Conservation (phyloP, 1,140 invertebrate species). For the Calliphora vicina region DNA sequence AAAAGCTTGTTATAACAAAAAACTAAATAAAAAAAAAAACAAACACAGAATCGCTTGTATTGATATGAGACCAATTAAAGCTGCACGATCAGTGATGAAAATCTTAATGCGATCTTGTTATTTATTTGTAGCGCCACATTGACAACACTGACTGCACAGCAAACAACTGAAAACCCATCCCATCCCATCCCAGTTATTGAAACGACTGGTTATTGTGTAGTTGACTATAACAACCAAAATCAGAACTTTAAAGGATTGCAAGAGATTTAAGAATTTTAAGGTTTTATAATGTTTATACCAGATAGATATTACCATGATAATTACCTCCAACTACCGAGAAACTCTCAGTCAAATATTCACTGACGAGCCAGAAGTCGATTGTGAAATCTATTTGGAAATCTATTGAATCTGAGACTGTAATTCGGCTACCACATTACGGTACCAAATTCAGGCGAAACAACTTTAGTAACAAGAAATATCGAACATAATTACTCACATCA, state of each 20-base stretch:
- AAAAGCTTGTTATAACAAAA: background rate
- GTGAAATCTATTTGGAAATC: too few species aligned
- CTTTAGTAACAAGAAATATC: too few species aligned
- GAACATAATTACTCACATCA: too few species aligned
- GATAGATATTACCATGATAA: too few species aligned
- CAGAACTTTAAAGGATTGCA: background rate
- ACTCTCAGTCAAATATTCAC: too few species aligned
- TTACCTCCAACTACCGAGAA: too few species aligned
- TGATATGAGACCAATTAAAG: slow-evolving; percentile 35
- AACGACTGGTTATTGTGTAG: background rate
- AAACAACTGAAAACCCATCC: background rate
- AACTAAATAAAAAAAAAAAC: background rate
- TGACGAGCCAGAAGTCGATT: too few species aligned
- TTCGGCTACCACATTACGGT: too few species aligned
- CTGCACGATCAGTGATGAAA: slow-evolving; percentile 33
- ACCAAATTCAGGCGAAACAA: too few species aligned
- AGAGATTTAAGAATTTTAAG: too few species aligned
- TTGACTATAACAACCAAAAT: background rate
- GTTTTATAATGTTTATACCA: too few species aligned
- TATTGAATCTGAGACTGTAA: too few species aligned
- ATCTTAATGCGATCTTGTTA: slow-evolving; percentile 32
- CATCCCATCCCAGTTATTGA: background rate
- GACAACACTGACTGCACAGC: background rate
- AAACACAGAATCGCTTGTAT: background rate
- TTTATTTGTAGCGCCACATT: slow-evolving; percentile 33